phyloP scores from a whole-genome alignment of 2,888 invertebrate species.

The Ophonus ardosiacus region DNA sequence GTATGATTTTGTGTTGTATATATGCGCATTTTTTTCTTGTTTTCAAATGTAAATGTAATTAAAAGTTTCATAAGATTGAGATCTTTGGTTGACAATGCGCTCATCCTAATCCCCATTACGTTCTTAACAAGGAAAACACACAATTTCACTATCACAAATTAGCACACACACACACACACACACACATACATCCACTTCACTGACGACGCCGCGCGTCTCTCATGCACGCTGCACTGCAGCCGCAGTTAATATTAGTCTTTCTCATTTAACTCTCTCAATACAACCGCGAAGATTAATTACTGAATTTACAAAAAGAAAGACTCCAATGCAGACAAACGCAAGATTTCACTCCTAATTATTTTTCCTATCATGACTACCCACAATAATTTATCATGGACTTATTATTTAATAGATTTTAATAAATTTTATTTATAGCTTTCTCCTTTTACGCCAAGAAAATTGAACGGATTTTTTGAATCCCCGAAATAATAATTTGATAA shows the following conservation, averaged over 20 bases:
- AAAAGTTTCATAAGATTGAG: too few species aligned
- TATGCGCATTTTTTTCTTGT: too few species aligned
- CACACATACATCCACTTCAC: constrained; percentile 19
- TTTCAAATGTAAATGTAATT: too few species aligned
- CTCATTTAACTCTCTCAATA: constrained; percentile 35
- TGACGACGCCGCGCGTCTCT: neutral
- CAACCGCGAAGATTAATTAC: constrained; percentile 45
- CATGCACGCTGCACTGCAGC: neutral
- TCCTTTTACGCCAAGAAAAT: too few species aligned
- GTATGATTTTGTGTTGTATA: too few species aligned
- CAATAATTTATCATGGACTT: constrained; percentile 40
- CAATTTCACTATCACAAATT: constrained; percentile 18
- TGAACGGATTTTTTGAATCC: too few species aligned
- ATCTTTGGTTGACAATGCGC: neutral
- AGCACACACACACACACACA: constrained; percentile 17
- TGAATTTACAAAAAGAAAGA: constrained; percentile 40
- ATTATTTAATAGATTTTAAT: constrained; percentile 44
- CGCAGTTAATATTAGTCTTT: constrained; percentile 38
- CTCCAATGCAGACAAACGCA: constrained; percentile 37
- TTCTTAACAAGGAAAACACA: constrained; percentile 12
- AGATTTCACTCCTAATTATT: constrained; percentile 39
- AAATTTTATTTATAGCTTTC: constrained; percentile 35
- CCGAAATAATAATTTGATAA: too few species aligned
- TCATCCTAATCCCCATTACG: constrained; percentile 20
- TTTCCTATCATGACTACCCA: constrained; percentile 31